Evolutionary conservation across 2,113 vertebrate species (phyloP), one percentile per base, ranked within the genome.

Genomic region (Amazona guildingii): DNA sequence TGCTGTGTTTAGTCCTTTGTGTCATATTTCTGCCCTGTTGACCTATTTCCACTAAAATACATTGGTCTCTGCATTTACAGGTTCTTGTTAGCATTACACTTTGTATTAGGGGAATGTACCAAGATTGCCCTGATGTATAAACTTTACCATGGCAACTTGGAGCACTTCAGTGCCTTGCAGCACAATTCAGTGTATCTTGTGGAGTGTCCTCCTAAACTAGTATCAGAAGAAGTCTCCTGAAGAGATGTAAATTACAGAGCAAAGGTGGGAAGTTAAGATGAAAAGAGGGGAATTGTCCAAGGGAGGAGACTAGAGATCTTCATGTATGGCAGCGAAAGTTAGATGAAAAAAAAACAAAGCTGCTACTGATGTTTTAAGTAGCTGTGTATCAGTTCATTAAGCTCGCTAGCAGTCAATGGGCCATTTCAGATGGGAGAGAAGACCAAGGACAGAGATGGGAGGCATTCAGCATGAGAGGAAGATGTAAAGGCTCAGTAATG

Each of bases 21-120:
- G 25, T 51, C 35, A 35, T 49, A 87, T 77, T 76, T 44, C 55
- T 79, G 82, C 49, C 48, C 81, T 25, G 1, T 49, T 78, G 48
- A 76, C 74, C 59, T 23, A 14, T 79, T 91, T 80, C 74, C 41
- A 19, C 35, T 27, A 3, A 64, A 91, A 88, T 10, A 28, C 8
- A 0, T 25, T 57, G 25, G 15, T 68, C 18, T 74, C 25, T 0
- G 0, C 6, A 0, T 66, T 80, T 46, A 54, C 39, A 15, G 48
- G 12, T 78, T 28, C 25, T 44, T 54, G 8, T 35, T 69, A 49
- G 43, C 39, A 67, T 74, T 55, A 7, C 16, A 1, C 16, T 73
- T 82, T 23, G 3, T 62, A 16, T 61, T 7, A 39, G 37, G 27
- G 37, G 44, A 62, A 13, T 12, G 9, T 61, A 39, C 37, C n/a